Base-by-base conservation (phyloP, 2,888 invertebrate genomes). In the Sinohyriopsis cumingii region DNA sequence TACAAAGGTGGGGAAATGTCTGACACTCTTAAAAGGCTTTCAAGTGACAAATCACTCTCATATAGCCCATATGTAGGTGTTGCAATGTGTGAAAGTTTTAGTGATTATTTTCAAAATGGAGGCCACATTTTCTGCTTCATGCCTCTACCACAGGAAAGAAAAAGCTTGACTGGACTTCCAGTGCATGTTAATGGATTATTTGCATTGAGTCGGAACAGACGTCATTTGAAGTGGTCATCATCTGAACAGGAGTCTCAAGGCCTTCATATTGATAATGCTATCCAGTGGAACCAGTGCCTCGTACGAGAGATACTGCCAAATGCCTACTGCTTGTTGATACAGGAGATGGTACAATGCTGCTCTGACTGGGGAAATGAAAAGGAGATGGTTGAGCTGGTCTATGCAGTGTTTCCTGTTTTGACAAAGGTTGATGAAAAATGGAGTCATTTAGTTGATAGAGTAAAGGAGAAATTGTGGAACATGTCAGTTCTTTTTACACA, bases 121-220 rank as follows among this genome's bases (percentile, higher is more conserved):
- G 33, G 88, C 20, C 87, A 87, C 55, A 75, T 87, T 6, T 88
- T 86, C 71, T 87, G 87, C 69, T 86, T 86, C 70, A 78, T 88
- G 25, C 89, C 89, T 15, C 79, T 89, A n/a, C 86, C 88, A 9
- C 62, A 80, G 45, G 84, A 84, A 62, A 68, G 71, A n/a, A 75
- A 79, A 61, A 80, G 78, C 57, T 72, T 78, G 19, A 86, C 87
- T 15, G 88, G 88, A 9, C 78, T 87, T 9, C 87, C 87, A 3
- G 80, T 88, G 1, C 87, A 88, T 67, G 79, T 88, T 24, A 87
- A 87, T 69, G 88, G 87, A 9, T 84, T 79, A 71, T 88, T 88
- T 75, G 84, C 85, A 12, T 65, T 88, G 9, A 84, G 82, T 54
- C 85, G 86, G 64, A 86, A 88, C 75, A 76, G 87, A 45, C 76